Evolutionary conservation across 2,888 invertebrate species (phyloP), one percentile per base, ranked within the genome.

Genomic region (Cosmopolites sordidus): DNA sequence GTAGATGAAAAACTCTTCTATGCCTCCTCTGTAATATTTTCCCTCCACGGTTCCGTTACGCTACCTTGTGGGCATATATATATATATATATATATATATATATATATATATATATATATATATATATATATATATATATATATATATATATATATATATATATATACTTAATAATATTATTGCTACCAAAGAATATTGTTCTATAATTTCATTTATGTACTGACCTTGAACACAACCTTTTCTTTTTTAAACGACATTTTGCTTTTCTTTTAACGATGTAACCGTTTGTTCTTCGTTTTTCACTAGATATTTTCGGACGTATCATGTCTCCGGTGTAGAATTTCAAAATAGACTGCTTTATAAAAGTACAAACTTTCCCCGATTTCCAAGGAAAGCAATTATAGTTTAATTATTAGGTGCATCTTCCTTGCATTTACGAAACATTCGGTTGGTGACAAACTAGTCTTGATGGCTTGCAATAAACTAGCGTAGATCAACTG

Each of bases 331-430:
- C 47, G 30, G 46, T 46, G 38, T 43, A 11, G 30, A 47, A 47
- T 14, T 50, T 42, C 43, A 54, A 50, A 50, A 18, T 42, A 42
- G 18, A 54, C 50, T 50, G 43, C 41, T 38, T 43, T 29, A 30
- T 3, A 22, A 33, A 30, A 2, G 16, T 5, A 8, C 42, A 37
- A 39, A 47, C 47, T 50, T 54, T 54, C 50, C 47, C 50, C 18
- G 42, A 38, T 41, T 48, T 43, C 30, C 41, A 53, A 6, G 44
- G 49, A 46, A 42, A 41, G 39, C 46, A 54, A 54, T 54, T 54
- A 54, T 38, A 33, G 11, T 41, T 33, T 50, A 50, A 54, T 54
- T 54, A 54, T 16, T 9, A 33, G 33, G 33, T 33, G 12, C 3
- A 33, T 33, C 33, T 33, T 33, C 8, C 3, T 11, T 11, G n/a